phyloP scores from a whole-genome alignment of 2,113 vertebrate species.

The Pelusios castaneus region DNA sequence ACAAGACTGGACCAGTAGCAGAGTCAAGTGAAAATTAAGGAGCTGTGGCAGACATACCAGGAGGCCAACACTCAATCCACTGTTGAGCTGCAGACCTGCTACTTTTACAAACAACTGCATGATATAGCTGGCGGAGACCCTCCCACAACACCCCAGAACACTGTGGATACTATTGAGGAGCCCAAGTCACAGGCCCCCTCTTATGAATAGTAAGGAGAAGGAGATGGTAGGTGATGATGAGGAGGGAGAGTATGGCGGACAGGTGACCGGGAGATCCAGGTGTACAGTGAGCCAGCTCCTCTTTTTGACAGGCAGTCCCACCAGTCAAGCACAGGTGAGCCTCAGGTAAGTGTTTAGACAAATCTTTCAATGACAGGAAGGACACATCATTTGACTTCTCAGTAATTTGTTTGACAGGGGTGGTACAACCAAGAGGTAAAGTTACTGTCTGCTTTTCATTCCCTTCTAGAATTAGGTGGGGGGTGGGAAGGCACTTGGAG shows the following conservation, averaged over 20 bases:
- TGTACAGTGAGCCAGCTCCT: not conserved
- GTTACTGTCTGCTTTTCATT: not conserved
- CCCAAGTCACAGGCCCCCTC: not conserved
- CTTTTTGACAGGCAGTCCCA: not conserved
- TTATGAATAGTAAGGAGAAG: not conserved
- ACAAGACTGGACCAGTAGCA: not conserved
- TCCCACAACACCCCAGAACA: not conserved
- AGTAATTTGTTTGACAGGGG: not conserved
- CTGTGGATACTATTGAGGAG: not conserved
- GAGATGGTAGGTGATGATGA: not conserved
- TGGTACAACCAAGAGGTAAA: not conserved
- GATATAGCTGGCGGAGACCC: not conserved
- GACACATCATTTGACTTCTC: not conserved
- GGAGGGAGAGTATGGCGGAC: not conserved
- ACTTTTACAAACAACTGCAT: not conserved
- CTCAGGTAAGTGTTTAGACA: not conserved
- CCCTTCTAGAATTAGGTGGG: too few relatives aligned
- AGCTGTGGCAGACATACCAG: not conserved
- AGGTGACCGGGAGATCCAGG: not conserved
- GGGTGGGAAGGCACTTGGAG: too few relatives aligned
- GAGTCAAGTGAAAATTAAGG: not conserved
- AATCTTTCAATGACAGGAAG: not conserved
- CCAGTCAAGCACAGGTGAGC: not conserved
- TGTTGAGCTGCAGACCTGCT: not conserved
- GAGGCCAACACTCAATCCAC: not conserved